phyloP scores from a whole-genome alignment of 2,113 vertebrate genomes.

The Cyanocitta stelleri region DNA sequence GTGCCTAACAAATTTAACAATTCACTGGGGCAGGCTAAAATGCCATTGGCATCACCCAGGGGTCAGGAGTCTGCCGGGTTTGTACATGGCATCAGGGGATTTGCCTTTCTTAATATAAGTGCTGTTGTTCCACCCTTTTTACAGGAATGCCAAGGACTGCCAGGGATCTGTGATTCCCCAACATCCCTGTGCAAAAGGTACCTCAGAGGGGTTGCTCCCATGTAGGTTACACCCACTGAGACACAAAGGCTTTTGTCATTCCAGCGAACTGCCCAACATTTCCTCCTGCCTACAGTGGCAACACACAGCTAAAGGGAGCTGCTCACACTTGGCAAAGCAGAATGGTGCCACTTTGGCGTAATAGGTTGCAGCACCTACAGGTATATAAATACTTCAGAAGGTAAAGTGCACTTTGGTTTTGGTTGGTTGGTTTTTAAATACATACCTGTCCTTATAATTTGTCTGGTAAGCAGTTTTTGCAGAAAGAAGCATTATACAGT shows the following conservation, averaged over 20 bases:
- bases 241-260: background rate
- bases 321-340: background rate
- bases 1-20: background rate
- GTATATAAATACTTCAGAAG: background rate
- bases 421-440: background rate
- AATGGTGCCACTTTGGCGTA: background rate
- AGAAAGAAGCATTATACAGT: background rate
- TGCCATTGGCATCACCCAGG: accelerated
- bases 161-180: background rate
- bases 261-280: accelerated
- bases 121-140: background rate
- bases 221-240: background rate
- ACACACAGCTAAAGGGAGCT: background rate
- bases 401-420: background rate
- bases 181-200: background rate
- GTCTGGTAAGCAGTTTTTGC: background rate
- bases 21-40: background rate
- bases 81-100: background rate
- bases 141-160: background rate
- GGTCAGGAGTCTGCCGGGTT: background rate
- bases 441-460: background rate
- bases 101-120: background rate
- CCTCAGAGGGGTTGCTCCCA: background rate
- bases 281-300: background rate
- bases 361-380: background rate